Percentiles rank a stretch among this genome's conserved stretches.
phyloP scores from a whole-genome alignment of 2,797 vertebrate species.

The Siniperca undulata region DNA sequence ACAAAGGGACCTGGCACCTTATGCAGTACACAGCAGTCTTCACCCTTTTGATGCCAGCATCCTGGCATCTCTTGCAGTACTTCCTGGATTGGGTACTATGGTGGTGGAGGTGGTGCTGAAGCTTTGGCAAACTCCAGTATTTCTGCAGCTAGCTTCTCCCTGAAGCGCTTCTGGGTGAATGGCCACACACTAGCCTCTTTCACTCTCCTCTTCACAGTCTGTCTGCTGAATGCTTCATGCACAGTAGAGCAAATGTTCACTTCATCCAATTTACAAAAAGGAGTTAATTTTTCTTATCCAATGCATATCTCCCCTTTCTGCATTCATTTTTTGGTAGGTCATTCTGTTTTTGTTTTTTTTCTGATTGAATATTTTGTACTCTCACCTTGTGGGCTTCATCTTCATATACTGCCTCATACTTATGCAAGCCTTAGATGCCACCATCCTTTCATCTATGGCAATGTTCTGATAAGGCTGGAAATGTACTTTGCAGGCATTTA shows the following conservation, averaged over 20 bases:
- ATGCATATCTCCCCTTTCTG: no score
- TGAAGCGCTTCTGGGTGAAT: no score
- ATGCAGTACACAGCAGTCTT: neutral
- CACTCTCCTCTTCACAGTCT: no score
- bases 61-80: neutral
- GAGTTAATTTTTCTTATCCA: no score
- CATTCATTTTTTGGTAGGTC: no score
- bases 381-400: neutral
- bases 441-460: neutral
- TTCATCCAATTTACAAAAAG: no score
- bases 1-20: neutral
- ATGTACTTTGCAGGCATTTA: neutral
- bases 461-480: neutral
- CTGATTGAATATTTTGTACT: neutral
- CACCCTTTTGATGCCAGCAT: neutral
- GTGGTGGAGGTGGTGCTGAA: neutral
- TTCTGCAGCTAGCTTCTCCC: neutral
- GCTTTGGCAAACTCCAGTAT: neutral
- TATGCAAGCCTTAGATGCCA: neutral
- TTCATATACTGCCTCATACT: neutral
- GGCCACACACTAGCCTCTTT: no score
- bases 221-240: no score
- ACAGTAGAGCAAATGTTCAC: no score
- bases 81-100: neutral
- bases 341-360: no score